Evolutionary conservation across 2,113 vertebrate species (phyloP), one percentile per base, ranked within the genome.

Genomic region (Microtus richardsoni): DNA sequence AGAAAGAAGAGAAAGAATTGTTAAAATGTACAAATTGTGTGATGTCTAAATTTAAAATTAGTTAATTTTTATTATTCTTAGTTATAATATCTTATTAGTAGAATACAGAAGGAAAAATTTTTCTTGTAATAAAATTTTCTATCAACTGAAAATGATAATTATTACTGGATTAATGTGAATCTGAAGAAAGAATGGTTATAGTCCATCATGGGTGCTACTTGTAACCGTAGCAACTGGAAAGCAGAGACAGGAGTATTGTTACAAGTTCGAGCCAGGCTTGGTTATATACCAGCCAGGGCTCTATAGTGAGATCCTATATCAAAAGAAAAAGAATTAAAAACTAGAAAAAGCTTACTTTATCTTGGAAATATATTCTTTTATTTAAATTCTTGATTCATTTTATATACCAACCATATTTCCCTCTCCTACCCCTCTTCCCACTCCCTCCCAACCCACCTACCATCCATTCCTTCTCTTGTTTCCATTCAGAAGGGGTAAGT

Each of bases 31-130:
- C 36, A 80, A 26, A 89, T 92, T 83, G 82, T 89, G 77, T 89
- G 14, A 86, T 95, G 26, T 89, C 49, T 95, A 47, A 85, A 75
- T 74, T 39, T 96, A 88, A 93, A 93, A 74, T 79, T 93, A 21
- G 62, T 74, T 94, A 70, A 88, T 44, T 36, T 91, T 17, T 84
- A 71, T 14, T 91, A 91, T 80, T 93, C 22, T 91, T 92, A 68
- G 68, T 68, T 91, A 17, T 9, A 79, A 52, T 79, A 30, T 52
- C 30, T 79, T 30, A 30, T 79, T 85, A 88, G 28, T 78, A 52
- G 10, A 80, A 6, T 95, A 93, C 41, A 79, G 7, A n/a, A 88
- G 87, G 52, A 33, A 84, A 94, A 74, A 75, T 95, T 89, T 93
- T 66, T 68, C 36, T 21, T 91, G 91, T 52, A 9, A 91, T 78